phyloP scores from a whole-genome alignment of 1,140 invertebrate species.

The Cyrtorhinus lividipennis region DNA sequence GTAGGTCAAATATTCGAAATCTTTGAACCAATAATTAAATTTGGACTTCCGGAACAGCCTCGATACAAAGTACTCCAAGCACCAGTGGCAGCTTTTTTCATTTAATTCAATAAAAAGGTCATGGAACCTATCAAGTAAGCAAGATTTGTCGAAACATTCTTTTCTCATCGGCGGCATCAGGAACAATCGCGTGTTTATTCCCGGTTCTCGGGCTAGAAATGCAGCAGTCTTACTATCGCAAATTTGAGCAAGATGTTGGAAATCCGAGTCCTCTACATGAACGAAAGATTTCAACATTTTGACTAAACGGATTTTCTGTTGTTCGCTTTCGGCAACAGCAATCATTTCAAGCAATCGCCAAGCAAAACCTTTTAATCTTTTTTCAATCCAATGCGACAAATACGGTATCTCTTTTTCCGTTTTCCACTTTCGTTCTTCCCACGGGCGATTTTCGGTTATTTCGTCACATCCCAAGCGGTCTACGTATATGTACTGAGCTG shows the following conservation, averaged over 20 bases:
- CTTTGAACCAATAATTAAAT: background rate
- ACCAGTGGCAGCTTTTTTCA: slow-evolving; percentile 39
- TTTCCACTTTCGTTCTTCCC: background rate
- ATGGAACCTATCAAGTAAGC: slow-evolving; percentile 36
- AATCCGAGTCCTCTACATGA: background rate
- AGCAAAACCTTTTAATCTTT: background rate
- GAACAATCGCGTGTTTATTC: slow-evolving; percentile 43
- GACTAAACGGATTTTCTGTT: background rate
- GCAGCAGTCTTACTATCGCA: slow-evolving; percentile 47
- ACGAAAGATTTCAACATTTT: background rate
- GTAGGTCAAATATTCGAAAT: slow-evolving; percentile 13
- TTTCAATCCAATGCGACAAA: background rate
- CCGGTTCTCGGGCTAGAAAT: slow-evolving; percentile 39
- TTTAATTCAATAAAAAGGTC: slow-evolving; percentile 39
- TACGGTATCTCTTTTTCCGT: background rate
- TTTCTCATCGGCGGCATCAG: slow-evolving; percentile 25
- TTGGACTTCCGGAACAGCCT: slow-evolving; percentile 40
- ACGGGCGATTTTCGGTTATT: background rate
- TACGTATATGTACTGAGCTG: background rate
- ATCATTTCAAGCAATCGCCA: background rate
- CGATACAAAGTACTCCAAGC: slow-evolving; percentile 45
- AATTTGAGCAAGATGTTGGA: slow-evolving; percentile 42
- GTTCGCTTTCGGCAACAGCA: background rate
- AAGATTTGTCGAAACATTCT: background rate
- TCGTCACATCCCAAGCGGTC: background rate